These are phyloP conservation scores for Dolichopus griseipennis DNA, from an alignment of 2,888 invertebrate genomes.

Conservation along the genomic window DNA sequence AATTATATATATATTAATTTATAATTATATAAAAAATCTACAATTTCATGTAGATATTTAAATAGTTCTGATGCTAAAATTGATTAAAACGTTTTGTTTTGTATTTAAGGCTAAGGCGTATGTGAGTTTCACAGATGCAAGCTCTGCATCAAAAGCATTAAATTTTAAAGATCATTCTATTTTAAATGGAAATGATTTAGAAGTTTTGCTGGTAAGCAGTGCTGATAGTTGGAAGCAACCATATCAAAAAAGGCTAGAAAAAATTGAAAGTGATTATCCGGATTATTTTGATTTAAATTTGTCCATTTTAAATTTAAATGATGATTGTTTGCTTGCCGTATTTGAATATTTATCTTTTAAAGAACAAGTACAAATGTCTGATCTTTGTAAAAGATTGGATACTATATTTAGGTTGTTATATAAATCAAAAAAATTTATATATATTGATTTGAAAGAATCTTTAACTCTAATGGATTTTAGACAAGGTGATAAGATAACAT, in stretches of 20 bases:
- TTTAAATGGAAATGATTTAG: not conserved
- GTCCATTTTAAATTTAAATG: conserved; percentile 18
- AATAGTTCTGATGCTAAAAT: too few species aligned
- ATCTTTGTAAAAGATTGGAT: conserved; percentile 16
- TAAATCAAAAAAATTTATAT: conserved; percentile 15
- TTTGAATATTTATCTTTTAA: conserved; percentile 18
- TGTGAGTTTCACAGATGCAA: conserved; percentile 13
- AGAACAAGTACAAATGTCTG: conserved; percentile 16
- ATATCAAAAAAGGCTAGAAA: not conserved
- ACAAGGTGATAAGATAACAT: not conserved
- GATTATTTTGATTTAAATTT: too few species aligned
- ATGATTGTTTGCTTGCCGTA: conserved; percentile 20
- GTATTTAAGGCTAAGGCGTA: conserved; percentile 8
- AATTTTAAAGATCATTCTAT: not conserved
- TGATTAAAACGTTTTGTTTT: too few species aligned
- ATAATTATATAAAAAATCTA: too few species aligned
- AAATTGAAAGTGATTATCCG: not conserved
- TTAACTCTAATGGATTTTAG: conserved; percentile 19
- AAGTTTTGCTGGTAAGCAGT: conserved; percentile 9
- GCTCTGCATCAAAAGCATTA: conserved; percentile 16
- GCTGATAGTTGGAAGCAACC: conserved; percentile 22
- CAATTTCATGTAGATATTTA: too few species aligned
- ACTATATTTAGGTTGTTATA: conserved; percentile 16
- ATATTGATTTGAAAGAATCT: conserved; percentile 12
- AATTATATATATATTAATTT: not conserved